These are phyloP conservation scores for Cepphus grylle DNA, from an alignment of 2,113 vertebrate genomes.

Conservation along the genomic window DNA sequence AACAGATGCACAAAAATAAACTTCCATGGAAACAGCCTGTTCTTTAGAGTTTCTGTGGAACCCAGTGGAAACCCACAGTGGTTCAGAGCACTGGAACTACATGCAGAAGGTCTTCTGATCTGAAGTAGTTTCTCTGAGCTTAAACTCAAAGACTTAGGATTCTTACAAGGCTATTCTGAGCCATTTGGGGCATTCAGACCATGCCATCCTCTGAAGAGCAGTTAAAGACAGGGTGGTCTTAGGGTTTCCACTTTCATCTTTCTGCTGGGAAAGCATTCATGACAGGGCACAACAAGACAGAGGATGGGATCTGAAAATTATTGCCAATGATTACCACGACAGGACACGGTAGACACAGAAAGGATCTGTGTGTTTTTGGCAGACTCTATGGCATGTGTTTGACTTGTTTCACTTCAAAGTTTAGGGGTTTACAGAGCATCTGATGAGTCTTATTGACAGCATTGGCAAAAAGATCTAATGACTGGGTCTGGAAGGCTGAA, in stretches of 20 bases:
- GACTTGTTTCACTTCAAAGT: not conserved
- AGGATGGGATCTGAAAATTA: not conserved
- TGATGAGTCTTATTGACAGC: not conserved
- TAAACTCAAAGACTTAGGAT: not conserved
- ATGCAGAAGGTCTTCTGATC: not conserved
- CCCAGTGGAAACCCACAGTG: not conserved
- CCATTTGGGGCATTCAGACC: not conserved
- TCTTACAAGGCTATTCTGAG: not conserved
- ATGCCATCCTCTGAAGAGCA: not conserved
- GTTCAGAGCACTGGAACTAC: not conserved
- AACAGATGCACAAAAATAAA: not conserved
- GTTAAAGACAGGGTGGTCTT: not conserved
- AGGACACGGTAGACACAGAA: not conserved
- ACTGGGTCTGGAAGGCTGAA: not conserved
- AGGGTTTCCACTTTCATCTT: not conserved
- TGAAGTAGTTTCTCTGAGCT: not conserved
- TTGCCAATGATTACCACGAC: not conserved
- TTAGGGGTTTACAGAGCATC: not conserved
- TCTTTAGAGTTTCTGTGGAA: not conserved
- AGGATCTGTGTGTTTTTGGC: not conserved
- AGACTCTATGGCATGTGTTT: not conserved
- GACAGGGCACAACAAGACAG: not conserved
- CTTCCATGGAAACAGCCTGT: not conserved
- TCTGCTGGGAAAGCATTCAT: not conserved
- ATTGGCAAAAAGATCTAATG: not conserved